Conservation (phyloP, 2,888 invertebrate species). For the Syritta pipiens region DNA sequence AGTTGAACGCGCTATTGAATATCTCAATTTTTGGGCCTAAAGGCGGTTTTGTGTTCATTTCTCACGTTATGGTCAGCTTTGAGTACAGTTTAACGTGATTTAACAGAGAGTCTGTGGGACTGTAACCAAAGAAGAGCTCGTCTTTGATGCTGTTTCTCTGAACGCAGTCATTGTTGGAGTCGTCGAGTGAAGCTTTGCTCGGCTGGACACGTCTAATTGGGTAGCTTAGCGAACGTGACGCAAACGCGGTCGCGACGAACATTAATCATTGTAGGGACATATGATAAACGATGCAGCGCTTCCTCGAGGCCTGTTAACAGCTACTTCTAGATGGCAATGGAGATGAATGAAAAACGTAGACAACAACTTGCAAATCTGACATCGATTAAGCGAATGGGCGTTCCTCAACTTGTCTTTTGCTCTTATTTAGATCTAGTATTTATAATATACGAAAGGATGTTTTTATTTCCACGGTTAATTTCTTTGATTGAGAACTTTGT, state of each 20-base stretch:
- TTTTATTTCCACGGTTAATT: no score
- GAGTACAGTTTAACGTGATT: slow-evolving; percentile 51
- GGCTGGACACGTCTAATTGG: slow-evolving; percentile 11
- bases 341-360: no score
- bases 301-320: slow-evolving; percentile 13
- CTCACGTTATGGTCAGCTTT: slow-evolving; percentile 37
- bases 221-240: slow-evolving; percentile 4
- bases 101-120: slow-evolving; percentile 19
- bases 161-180: slow-evolving; percentile 3
- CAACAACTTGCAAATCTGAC: no score
- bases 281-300: slow-evolving; percentile 34
- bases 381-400: no score
- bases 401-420: no score
- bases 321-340: no score
- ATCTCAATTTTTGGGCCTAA: slow-evolving; percentile 49
- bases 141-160: slow-evolving; percentile 2
- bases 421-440: no score
- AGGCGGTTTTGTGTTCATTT: slow-evolving; percentile 44
- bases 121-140: no score
- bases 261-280: slow-evolving; percentile 34
- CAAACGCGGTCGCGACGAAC: slow-evolving; percentile 8
- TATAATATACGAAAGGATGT: no score
- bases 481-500: no score
- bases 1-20: slow-evolving; percentile 47
- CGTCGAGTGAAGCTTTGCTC: background rate